Evolutionary conservation across 1,140 invertebrate genomes (phyloP).

Genomic region (Pseudomyrmex sp.): DNA sequence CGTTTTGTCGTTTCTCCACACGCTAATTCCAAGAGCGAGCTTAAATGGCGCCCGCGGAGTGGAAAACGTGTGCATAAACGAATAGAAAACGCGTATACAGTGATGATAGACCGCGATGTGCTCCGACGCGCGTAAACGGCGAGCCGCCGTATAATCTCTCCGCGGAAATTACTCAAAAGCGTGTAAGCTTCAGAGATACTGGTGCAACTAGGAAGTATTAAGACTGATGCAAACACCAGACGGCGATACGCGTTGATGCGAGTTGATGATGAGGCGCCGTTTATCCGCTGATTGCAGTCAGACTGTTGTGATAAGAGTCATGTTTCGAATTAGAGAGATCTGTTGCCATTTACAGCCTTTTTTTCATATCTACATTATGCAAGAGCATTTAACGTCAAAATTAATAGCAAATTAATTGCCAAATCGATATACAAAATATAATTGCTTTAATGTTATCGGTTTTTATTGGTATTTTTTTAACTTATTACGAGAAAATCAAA

Average conservation of each 20-base stretch:
- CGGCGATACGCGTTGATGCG: slow-evolving; percentile 8
- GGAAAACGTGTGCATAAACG: background rate
- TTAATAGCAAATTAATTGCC: background rate
- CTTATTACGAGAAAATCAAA: no score
- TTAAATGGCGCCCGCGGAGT: slow-evolving; percentile 25
- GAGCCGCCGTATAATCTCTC: slow-evolving; percentile 53
- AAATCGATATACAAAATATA: background rate
- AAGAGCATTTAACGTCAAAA: background rate
- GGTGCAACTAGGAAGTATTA: background rate
- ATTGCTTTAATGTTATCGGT: no score
- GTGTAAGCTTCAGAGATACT: slow-evolving; percentile 25
- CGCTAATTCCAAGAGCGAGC: slow-evolving; percentile 39
- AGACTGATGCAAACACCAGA: slow-evolving; percentile 16
- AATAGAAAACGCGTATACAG: slow-evolving; percentile 45
- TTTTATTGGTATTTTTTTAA: no score
- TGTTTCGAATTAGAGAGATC: background rate
- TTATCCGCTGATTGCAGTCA: background rate
- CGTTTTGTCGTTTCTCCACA: slow-evolving; percentile 28
- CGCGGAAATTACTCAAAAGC: slow-evolving; percentile 61
- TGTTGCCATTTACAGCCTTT: background rate
- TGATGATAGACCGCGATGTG: slow-evolving; percentile 33
- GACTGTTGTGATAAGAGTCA: background rate
- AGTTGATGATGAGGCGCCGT: background rate
- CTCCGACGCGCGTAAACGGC: slow-evolving; percentile 16
- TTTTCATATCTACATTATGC: background rate